Base-by-base conservation (phyloP, 1,140 invertebrate genomes). In the Nasonia vitripennis region DNA sequence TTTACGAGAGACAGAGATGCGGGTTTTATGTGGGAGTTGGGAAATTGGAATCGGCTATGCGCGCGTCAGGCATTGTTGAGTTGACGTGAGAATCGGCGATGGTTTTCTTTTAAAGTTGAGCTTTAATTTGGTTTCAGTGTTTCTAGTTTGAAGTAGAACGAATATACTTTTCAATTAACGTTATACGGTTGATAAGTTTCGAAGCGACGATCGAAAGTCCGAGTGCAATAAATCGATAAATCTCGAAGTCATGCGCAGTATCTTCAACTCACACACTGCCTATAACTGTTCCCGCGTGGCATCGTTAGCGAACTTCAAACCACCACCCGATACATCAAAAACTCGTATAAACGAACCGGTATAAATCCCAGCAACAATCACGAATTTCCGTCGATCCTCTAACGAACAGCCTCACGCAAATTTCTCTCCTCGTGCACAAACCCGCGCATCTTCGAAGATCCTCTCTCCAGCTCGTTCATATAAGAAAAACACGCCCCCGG, bases 381-480 rank as follows among this genome's bases (percentile, higher is more conserved):
- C n/a, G 11, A 27, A 11, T 71, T 74, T 11, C 34, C 14, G 34
- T 74, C 14, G 14, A 14, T 12, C 34, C 34, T 37, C 34, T 37
- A 37, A 37, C 34, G 34, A 37, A 37, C 34, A 27, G 27, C 4
- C 37, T 37, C 75, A 51, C 20, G 75, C 75, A 41, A 41, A n/a
- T 41, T 23, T 75, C 73, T 41, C 73, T 41, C 27, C 17, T 6
- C 17, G 5, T 1, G 5, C 17, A n/a, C 37, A n/a, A 17, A 37
- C 5, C 34, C 34, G 31, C 73, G 23, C 23, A 34, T 11, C 27
- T 31, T 45, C 45, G 7, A n/a, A 37, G 5, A 34, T 41, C 9
- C n/a, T 82, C 71, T 75, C 81, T 74, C 71, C 48, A 5, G 27
- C 51, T 70, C 71, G 37, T 81, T 48, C 68, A 45, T 62, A 12